Conservation (phyloP, 2,888 invertebrate genomes). For the Eupithecia exiguata region DNA sequence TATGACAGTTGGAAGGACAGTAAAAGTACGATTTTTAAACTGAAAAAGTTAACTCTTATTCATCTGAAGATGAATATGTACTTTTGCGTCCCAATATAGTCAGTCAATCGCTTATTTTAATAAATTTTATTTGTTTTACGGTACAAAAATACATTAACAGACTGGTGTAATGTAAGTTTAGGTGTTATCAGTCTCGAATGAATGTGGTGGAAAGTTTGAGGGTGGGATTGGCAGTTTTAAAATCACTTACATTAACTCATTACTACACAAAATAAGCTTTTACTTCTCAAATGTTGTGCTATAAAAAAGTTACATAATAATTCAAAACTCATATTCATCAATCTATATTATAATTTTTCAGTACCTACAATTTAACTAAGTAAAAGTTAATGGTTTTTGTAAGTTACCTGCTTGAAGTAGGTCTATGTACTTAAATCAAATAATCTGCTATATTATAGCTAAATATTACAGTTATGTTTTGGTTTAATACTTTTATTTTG, state of each 20-base stretch:
- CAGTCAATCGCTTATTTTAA: background rate
- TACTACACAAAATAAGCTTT: background rate
- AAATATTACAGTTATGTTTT: slow-evolving; percentile 18
- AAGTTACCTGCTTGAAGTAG: slow-evolving; percentile 66
- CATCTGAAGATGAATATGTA: background rate
- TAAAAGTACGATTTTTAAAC: background rate
- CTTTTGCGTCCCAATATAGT: background rate
- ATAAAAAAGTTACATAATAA: slow-evolving; percentile 26
- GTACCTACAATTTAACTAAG: slow-evolving; percentile 50
- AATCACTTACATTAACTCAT: background rate
- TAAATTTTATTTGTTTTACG: slow-evolving; percentile 34
- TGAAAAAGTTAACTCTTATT: background rate
- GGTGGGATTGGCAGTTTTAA: background rate
- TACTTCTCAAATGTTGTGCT: slow-evolving; percentile 46
- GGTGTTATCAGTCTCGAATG: slow-evolving; percentile 1
- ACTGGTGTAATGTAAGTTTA: slow-evolving; percentile 29
- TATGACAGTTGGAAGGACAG: background rate
- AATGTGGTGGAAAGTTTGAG: background rate
- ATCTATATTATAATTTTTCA: slow-evolving; percentile 46
- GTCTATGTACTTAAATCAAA: slow-evolving; percentile 74
- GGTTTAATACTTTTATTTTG: slow-evolving; percentile 30
- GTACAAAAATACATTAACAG: slow-evolving; percentile 44
- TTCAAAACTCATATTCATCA: slow-evolving; percentile 46
- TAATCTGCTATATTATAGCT: slow-evolving; percentile 63
- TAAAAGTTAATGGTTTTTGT: slow-evolving; percentile 43